Conservation (phyloP, 2,888 invertebrate genomes). For the Chironomus riparius region DNA sequence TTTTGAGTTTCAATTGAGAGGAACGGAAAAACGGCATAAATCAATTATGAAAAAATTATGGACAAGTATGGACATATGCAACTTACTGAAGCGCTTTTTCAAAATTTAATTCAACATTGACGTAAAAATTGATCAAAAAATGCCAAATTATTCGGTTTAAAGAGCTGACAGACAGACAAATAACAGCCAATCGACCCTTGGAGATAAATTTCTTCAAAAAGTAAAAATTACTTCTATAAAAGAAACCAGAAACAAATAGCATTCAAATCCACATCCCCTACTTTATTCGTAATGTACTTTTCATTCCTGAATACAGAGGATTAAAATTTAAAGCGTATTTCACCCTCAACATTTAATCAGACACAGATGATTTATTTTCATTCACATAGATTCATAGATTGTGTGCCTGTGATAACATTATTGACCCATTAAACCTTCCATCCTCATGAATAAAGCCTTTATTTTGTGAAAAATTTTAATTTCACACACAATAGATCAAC, state of each 20-base stretch:
- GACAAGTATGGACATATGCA: no score
- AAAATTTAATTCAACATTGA: no score
- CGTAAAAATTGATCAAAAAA: no score
- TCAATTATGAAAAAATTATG: not conserved
- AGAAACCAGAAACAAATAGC: not conserved
- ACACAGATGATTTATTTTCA: conserved; percentile 3
- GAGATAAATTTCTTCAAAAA: not conserved
- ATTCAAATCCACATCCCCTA: no score
- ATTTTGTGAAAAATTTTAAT: not conserved
- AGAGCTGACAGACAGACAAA: no score
- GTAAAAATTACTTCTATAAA: not conserved
- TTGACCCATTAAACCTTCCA: not conserved
- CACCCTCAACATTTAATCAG: not conserved
- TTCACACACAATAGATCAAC: not conserved
- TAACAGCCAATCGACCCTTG: no score
- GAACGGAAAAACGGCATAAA: not conserved
- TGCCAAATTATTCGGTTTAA: no score
- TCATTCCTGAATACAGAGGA: no score
- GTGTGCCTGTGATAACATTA: not conserved
- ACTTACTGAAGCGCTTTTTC: no score
- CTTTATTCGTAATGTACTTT: no score
- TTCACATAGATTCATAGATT: not conserved
- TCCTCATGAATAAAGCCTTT: not conserved
- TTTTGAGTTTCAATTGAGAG: not conserved
- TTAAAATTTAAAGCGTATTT: no score